Evolutionary conservation across 2,888 invertebrate genomes (phyloP).

Genomic region (Tenodera sinensis): DNA sequence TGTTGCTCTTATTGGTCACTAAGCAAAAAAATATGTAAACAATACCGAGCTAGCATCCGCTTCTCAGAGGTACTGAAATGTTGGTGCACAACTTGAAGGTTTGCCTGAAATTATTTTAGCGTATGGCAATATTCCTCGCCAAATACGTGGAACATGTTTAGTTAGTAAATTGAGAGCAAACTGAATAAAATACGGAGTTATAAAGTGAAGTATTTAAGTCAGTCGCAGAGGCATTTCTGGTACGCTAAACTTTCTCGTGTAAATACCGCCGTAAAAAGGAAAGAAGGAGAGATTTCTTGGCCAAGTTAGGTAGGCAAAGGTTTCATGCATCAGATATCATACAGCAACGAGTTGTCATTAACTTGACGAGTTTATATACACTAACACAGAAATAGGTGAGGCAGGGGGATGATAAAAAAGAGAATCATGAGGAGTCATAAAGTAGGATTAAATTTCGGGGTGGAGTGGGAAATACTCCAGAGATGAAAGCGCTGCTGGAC

Average conservation of each 20-base stretch:
- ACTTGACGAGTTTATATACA: neutral
- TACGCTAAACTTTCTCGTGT: neutral
- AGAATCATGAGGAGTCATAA: neutral
- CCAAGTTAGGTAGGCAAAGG: neutral
- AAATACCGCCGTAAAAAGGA: neutral
- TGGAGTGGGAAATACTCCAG: neutral
- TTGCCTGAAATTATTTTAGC: neutral
- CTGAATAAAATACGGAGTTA: neutral
- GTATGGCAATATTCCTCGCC: neutral
- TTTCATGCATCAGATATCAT: neutral
- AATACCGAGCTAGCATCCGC: no score
- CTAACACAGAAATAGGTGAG: neutral
- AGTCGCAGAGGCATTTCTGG: neutral
- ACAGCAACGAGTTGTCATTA: neutral
- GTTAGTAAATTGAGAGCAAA: neutral
- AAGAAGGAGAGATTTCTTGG: neutral
- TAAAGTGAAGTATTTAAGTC: neutral
- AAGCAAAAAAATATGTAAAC: no score
- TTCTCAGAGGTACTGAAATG: no score
- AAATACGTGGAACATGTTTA: neutral
- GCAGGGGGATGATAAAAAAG: neutral
- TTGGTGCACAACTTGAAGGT: neutral
- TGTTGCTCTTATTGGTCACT: no score
- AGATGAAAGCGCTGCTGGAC: neutral
- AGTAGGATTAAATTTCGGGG: neutral